Percentiles rank a stretch among this genome's conserved stretches.
phyloP scores from a whole-genome alignment of 2,797 vertebrate genomes.

The Leptodactylus fallax region DNA sequence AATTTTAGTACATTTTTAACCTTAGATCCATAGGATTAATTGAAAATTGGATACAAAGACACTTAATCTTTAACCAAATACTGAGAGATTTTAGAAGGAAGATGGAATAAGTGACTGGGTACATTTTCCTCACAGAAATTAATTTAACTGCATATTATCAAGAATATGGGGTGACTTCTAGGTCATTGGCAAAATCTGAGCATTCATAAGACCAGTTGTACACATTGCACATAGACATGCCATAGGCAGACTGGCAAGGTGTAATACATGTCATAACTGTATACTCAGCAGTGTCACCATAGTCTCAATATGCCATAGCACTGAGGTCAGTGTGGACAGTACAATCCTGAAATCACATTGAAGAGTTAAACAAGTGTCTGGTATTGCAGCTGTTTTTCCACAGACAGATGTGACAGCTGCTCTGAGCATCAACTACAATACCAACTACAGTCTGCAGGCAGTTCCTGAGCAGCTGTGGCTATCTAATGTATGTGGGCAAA shows the following conservation, averaged over 20 bases:
- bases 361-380: slow-evolving; percentile 1
- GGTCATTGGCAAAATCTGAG: not conserved
- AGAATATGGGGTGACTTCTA: too few species aligned
- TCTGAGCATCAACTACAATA: not conserved
- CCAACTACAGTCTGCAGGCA: not conserved
- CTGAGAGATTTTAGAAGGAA: too few species aligned
- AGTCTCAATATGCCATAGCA: slow-evolving; percentile 9
- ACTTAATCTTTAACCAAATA: too few species aligned
- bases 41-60: too few species aligned
- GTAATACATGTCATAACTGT: slow-evolving; percentile 4
- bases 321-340: slow-evolving; percentile 7
- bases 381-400: slow-evolving; percentile 7
- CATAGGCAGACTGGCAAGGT: not conserved
- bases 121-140: too few species aligned
- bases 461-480: not conserved
- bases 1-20: too few species aligned
- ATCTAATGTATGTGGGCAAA: not conserved
- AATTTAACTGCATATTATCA: too few species aligned
- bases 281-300: not conserved
- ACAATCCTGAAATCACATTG: not conserved
- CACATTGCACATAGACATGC: not conserved
- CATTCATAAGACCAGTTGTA: not conserved
- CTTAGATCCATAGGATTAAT: too few species aligned
- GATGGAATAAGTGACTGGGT: too few species aligned
- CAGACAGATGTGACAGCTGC: slow-evolving; percentile 32